Evolutionary conservation across 2,797 vertebrate species (phyloP).

Genomic region (Arnoldichthys spilopterus): DNA sequence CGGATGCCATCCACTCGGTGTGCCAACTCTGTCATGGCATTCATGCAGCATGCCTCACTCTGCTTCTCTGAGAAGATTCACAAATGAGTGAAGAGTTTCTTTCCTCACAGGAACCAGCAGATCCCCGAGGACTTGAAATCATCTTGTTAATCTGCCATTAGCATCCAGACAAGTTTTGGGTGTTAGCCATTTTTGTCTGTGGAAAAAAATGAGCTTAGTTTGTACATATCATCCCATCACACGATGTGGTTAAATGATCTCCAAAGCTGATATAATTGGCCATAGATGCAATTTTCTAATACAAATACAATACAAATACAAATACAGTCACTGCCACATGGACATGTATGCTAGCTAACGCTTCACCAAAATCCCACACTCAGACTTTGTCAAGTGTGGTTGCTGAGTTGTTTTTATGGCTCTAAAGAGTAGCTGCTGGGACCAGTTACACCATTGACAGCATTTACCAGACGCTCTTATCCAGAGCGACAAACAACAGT

Average conservation of each 20-base stretch:
- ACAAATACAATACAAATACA: too few relatives aligned
- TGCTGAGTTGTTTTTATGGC: not conserved
- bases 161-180: not conserved
- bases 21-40: not conserved
- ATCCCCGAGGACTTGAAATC: not conserved
- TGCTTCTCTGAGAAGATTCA: constrained; percentile 12
- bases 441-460: too few relatives aligned
- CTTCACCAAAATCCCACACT: not conserved
- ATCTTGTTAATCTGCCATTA: not conserved
- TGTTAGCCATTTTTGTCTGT: not conserved
- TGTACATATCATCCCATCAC: not conserved
- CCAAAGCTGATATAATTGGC: not conserved
- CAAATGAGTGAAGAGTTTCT: constrained; percentile 9
- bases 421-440: too few relatives aligned
- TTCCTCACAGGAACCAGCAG: constrained; percentile 16
- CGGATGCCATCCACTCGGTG: not conserved
- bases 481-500: too few relatives aligned
- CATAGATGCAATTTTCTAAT: not conserved
- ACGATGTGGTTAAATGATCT: not conserved
- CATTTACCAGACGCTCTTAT: too few relatives aligned
- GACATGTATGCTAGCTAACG: too few relatives aligned
- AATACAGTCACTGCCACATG: too few relatives aligned
- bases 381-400: not conserved
- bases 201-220: too few relatives aligned
- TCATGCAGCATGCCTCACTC: not conserved